phyloP scores from a whole-genome alignment of 1,140 invertebrate species.

The Sinonovacula constricta region DNA sequence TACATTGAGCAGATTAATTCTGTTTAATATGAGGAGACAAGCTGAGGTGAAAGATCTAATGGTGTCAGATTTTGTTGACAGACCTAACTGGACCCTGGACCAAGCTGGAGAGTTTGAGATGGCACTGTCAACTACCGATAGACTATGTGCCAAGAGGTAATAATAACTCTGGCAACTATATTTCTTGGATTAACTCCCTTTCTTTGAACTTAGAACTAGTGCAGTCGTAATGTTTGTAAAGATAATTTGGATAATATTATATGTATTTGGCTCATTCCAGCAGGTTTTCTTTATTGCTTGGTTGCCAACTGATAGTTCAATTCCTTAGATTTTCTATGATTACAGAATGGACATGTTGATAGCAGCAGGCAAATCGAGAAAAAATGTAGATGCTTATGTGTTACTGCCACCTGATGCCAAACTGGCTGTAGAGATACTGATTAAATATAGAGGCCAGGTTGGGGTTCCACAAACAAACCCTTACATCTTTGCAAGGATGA shows the following conservation, averaged over 20 bases:
- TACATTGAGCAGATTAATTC: constrained; percentile 21
- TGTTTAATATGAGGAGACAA: constrained; percentile 24
- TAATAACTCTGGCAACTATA: too few species aligned
- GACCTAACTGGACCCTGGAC: constrained; percentile 11
- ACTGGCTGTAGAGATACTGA: constrained; percentile 8
- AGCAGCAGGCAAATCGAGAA: constrained; percentile 25
- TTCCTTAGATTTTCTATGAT: too few species aligned
- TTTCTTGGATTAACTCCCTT: too few species aligned
- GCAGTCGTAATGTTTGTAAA: too few species aligned
- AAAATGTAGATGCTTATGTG: constrained; percentile 43
- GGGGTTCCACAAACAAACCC: constrained; percentile 8
- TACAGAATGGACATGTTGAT: constrained; percentile 47
- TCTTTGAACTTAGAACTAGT: too few species aligned
- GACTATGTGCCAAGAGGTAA: constrained; percentile 20
- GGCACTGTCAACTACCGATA: not conserved
- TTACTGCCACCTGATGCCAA: constrained; percentile 32
- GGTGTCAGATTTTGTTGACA: not conserved
- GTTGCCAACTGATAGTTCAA: too few species aligned
- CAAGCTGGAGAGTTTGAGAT: not conserved
- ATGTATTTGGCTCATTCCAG: constrained; percentile 12
- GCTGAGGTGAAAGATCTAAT: constrained; percentile 20
- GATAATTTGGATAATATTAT: too few species aligned
- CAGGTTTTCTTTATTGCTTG: too few species aligned
- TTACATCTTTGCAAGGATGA: too few species aligned
- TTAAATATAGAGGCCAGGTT: not conserved